Evolutionary conservation across 2,113 vertebrate species (phyloP).

Genomic region (Arizona elegans): DNA sequence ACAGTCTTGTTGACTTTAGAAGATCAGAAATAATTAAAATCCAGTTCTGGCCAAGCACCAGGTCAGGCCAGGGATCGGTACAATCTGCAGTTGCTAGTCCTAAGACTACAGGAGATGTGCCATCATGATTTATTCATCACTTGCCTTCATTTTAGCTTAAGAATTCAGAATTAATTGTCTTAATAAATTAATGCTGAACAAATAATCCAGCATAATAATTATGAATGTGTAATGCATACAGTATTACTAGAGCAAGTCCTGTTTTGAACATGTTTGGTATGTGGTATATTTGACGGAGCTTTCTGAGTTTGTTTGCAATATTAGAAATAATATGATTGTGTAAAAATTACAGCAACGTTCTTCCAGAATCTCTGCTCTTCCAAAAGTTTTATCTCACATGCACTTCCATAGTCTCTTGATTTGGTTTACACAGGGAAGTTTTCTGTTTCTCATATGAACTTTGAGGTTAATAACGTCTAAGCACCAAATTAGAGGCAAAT

Average conservation of each 20-base stretch:
- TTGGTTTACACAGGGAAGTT: background rate
- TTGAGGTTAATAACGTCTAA: background rate
- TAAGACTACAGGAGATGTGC: background rate
- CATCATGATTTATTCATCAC: conserved; percentile 25
- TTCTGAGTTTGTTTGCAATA: background rate
- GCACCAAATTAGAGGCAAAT: background rate
- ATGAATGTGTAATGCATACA: conserved; percentile 4
- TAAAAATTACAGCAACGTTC: background rate
- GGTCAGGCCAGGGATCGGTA: background rate
- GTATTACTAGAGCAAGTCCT: background rate
- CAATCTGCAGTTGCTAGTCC: background rate
- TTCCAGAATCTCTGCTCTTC: background rate
- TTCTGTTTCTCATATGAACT: background rate
- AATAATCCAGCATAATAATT: conserved; percentile 14
- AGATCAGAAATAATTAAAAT: conserved; percentile 22
- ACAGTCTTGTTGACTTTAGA: background rate
- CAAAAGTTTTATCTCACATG: background rate
- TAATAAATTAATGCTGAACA: conserved; percentile 18
- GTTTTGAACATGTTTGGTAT: background rate
- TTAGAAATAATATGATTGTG: background rate
- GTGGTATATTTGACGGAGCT: background rate
- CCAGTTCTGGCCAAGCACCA: conserved; percentile 12
- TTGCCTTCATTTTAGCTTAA: conserved; percentile 5
- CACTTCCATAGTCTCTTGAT: background rate
- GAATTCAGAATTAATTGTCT: conserved; percentile 1